Base-by-base conservation (phyloP, 2,888 invertebrate species). In the Unio pictorum region DNA sequence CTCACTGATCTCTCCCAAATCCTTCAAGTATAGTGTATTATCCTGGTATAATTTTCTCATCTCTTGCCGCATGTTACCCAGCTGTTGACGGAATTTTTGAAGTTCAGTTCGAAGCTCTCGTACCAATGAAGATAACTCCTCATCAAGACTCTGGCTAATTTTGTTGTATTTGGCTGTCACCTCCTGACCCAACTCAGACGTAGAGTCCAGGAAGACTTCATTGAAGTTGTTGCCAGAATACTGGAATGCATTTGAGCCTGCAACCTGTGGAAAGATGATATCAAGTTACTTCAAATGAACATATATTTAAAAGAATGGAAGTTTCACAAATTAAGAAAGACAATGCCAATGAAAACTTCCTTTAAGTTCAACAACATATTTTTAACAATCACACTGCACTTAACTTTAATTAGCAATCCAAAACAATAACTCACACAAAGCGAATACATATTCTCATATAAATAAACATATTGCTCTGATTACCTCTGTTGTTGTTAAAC, bases 21-120 rank as follows among this genome's bases (percentile, higher is more conserved):
- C 78, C 28, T 70, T 67, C 17, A 84, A 59, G 69, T 81, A 81
- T 26, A 85, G 67, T 54, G 79, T 81, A 72, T 85, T 85, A 26
- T 80, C 55, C 28, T 63, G 66, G 72, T 82, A 74, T 82, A 84
- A 84, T 55, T 75, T 68, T 58, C 60, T 75, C 66, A 85, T 34
- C 60, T 80, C 76, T 34, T 66, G 66, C 64, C 74, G 78, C 62
- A 83, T 61, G n/a, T 68, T 62, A 28, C 72, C 69, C 67, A 86
- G 64, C 23, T 79, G 72, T 56, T 69, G 63, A 66, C 75, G 78
- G 0, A 79, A 58, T 11, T 56, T 23, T 11, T 66, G 65, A 61
- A 85, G 55, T 64, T 81, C 80, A 45, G 73, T 67, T 11, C 78
- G 77, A 30, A 82, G 26, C 15, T 71, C 63, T 18, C 74, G 71